Base-by-base conservation (phyloP, 2,888 invertebrate species). In the Drosophila parthenogenetica region DNA sequence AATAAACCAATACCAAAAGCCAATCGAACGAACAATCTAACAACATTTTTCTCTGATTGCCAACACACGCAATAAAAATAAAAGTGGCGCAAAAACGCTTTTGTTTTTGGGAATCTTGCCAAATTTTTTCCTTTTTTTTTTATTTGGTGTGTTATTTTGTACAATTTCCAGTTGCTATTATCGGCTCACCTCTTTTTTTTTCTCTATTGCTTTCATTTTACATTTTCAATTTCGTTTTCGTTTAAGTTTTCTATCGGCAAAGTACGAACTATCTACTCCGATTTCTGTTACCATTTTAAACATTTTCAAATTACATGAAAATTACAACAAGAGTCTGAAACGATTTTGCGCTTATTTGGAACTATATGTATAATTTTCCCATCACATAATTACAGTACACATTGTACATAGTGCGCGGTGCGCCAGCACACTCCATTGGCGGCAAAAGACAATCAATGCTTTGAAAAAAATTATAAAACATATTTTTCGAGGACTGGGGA, bases 291-390 rank as follows among this genome's bases (percentile, higher is more conserved):
- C 39, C 37, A 59, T 61, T 61, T 58, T 72, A 74, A 62, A 48
- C 58, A 59, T 75, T 74, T 75, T 75, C 43, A 69, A 79, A 77
- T 61, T 63, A 57, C 58, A 39, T 35, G 29, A 48, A 74, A 77
- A 70, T 75, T 75, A 61, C 76, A 62, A 58, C 40, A 63, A 11
- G 8, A 13, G 53, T 37, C 55, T 53, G 49, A 45, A 66, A 61
- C 39, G 17, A 51, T 69, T 65, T 76, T 65, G 55, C 51, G 43
- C 62, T 57, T 32, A 53, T 32, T 69, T 55, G 35, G 4, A 19
- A 43, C 62, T 49, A 10, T 61, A 43, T 53, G 62, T 54, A 58
- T 62, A 66, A 74, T 69, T 80, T 77, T 67, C 64, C 58, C 49
- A 79, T 67, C 62, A 45, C 43, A 68, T 59, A 71, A 67, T 71